These are phyloP conservation scores for Porites australiensis DNA, from an alignment of 64 coral and sea anemone species.

Conservation along the genomic window DNA sequence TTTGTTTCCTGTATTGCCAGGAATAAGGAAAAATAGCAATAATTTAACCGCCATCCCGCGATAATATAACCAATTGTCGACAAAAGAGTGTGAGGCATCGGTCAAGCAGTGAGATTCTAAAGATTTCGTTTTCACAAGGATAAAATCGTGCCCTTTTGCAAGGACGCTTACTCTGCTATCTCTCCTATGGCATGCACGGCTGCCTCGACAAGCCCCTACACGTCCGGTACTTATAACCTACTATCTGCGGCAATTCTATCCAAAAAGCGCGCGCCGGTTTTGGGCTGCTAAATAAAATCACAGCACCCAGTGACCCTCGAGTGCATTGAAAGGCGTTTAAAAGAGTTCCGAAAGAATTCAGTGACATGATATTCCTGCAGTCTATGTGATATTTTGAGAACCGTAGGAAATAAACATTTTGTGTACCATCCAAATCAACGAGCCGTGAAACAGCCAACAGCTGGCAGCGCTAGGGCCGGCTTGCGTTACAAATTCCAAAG, in stretches of 20 bases:
- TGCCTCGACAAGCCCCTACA: constrained; percentile 47
- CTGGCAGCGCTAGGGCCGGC: not conserved
- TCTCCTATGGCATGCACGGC: constrained; percentile 3
- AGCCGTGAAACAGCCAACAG: constrained; percentile 14
- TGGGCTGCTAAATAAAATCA: constrained; percentile 6
- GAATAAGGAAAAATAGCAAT: constrained; percentile 28
- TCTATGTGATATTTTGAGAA: constrained; percentile 21
- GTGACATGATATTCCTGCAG: not conserved
- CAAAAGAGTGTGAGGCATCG: not conserved
- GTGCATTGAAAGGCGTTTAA: not conserved
- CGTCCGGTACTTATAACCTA: not conserved
- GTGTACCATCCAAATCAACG: constrained; percentile 39
- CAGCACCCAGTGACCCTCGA: not conserved
- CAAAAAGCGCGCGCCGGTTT: not conserved
- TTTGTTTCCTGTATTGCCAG: constrained; percentile 11
- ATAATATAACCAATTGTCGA: constrained; percentile 13
- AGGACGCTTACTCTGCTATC: not conserved
- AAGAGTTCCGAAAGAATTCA: not conserved
- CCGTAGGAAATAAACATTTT: constrained; percentile 27
- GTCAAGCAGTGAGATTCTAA: constrained; percentile 1
- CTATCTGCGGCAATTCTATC: constrained; percentile 7
- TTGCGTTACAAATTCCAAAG: not conserved
- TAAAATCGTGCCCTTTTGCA: not conserved
- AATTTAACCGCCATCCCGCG: not conserved
- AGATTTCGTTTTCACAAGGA: not conserved